phyloP scores from a whole-genome alignment of 2,113 vertebrate genomes.

The Romanogobio albipinnatus region DNA sequence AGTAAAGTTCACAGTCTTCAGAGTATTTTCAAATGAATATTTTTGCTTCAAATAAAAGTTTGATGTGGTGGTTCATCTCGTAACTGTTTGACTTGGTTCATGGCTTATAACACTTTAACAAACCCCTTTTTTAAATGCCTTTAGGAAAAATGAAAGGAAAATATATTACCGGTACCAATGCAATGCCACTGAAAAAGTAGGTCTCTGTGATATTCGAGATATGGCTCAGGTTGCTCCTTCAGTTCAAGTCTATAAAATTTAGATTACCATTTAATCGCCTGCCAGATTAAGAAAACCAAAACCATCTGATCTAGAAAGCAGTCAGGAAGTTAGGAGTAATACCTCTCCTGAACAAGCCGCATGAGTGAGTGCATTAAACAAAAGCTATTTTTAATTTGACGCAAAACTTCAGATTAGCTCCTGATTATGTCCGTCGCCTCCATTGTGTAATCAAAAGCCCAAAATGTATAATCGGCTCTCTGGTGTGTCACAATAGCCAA shows the following conservation, averaged over 20 bases:
- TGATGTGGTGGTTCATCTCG: no score
- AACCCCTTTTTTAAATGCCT: no score
- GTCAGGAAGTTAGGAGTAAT: not conserved
- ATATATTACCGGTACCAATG: no score
- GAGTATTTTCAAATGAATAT: no score
- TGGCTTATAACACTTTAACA: no score
- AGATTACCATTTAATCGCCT: not conserved
- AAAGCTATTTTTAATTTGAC: not conserved
- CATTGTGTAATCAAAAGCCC: not conserved
- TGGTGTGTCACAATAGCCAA: not conserved
- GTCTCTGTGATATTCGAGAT: not conserved
- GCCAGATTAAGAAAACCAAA: not conserved
- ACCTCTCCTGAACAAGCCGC: not conserved
- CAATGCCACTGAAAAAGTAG: no score
- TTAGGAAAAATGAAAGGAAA: no score
- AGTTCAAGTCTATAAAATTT: not conserved
- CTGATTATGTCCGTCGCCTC: not conserved
- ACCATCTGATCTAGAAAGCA: not conserved
- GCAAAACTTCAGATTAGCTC: not conserved
- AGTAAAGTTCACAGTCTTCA: no score
- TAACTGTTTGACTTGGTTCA: no score
- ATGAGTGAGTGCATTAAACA: not conserved
- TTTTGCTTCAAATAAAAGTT: no score
- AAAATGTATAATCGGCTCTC: not conserved
- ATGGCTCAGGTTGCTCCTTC: not conserved